phyloP scores from a whole-genome alignment of 2,113 vertebrate genomes.

The Perognathus longimembris region DNA sequence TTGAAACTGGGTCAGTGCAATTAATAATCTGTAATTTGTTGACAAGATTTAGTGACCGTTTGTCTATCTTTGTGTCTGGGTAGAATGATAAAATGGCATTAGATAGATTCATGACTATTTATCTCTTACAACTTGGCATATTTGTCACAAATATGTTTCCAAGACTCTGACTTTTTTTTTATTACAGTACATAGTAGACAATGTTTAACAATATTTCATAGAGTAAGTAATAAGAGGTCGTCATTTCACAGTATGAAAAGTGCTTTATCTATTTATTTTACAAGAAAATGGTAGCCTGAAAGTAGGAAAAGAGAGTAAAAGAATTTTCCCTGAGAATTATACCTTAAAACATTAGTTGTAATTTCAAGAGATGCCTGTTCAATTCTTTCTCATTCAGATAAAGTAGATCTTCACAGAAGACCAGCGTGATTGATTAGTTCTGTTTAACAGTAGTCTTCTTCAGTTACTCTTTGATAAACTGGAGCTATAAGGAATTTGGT shows the following conservation, averaged over 20 bases:
- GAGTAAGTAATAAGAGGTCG: constrained; percentile 30
- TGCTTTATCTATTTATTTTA: background rate
- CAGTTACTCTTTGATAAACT: constrained; percentile 26
- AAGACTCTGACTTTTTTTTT: constrained; percentile 45
- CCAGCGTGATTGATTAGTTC: constrained; percentile 60
- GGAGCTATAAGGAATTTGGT: constrained; percentile 29
- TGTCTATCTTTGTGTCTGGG: constrained; percentile 68
- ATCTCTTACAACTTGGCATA: constrained; percentile 59
- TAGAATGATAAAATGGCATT: constrained; percentile 67
- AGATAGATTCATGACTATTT: constrained; percentile 73
- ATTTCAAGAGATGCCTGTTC: constrained; percentile 38
- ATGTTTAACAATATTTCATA: constrained; percentile 45
- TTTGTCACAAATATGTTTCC: constrained; percentile 69
- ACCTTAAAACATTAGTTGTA: constrained; percentile 70
- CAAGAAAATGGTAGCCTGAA: constrained; percentile 45
- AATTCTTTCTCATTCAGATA: constrained; percentile 67
- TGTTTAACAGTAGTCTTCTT: constrained; percentile 53
- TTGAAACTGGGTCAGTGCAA: constrained; percentile 43
- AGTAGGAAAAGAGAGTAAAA: background rate
- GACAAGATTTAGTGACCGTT: constrained; percentile 67
- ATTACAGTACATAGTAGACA: background rate
- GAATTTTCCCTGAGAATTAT: constrained; percentile 49
- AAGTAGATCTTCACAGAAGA: constrained; percentile 30
- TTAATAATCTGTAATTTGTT: constrained; percentile 67
- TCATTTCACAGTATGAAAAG: constrained; percentile 55